These are phyloP conservation scores for Rhagonycha fulva DNA, from an alignment of 2,888 invertebrate species.

Conservation along the genomic window DNA sequence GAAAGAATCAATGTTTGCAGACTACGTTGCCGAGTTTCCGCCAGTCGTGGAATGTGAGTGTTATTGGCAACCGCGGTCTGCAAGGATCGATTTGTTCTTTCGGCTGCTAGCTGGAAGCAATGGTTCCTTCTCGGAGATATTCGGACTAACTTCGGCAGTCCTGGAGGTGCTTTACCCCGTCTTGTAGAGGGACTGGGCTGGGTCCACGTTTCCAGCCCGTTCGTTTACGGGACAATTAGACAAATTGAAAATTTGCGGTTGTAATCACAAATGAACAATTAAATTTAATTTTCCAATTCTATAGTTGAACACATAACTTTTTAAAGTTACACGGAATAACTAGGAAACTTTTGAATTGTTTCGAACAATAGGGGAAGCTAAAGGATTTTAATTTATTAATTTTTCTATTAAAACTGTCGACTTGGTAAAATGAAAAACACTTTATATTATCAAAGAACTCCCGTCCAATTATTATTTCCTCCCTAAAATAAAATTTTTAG, in stretches of 20 bases:
- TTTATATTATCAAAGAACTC: neutral
- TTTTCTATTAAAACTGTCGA: neutral
- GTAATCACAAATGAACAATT: slow-evolving; percentile 22
- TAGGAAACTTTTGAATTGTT: slow-evolving; percentile 6
- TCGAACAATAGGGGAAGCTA: neutral
- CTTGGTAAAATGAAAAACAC: neutral
- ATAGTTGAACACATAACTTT: slow-evolving; percentile 1
- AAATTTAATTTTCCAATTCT: slow-evolving; percentile 4
- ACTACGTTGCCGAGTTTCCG: slow-evolving; percentile 40
- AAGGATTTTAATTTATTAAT: neutral
- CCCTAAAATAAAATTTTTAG: neutral
- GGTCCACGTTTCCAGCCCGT: slow-evolving; percentile 26
- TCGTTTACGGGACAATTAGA: slow-evolving; percentile 30
- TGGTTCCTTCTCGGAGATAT: slow-evolving; percentile 47
- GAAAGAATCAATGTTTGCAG: slow-evolving; percentile 56
- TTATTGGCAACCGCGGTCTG: slow-evolving; percentile 43
- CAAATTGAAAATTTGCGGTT: slow-evolving; percentile 27
- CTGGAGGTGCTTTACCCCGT: slow-evolving; percentile 33
- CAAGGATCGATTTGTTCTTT: slow-evolving; percentile 46
- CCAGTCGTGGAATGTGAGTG: slow-evolving; percentile 43
- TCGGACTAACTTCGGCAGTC: slow-evolving; percentile 45
- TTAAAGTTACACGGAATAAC: slow-evolving; percentile 5
- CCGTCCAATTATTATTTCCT: neutral
- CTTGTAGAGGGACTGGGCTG: slow-evolving; percentile 21
- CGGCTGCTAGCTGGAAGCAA: slow-evolving; percentile 41